These are phyloP conservation scores for Ptychochromis oligacanthus DNA, from an alignment of 2,113 vertebrate genomes.

Conservation along the genomic window DNA sequence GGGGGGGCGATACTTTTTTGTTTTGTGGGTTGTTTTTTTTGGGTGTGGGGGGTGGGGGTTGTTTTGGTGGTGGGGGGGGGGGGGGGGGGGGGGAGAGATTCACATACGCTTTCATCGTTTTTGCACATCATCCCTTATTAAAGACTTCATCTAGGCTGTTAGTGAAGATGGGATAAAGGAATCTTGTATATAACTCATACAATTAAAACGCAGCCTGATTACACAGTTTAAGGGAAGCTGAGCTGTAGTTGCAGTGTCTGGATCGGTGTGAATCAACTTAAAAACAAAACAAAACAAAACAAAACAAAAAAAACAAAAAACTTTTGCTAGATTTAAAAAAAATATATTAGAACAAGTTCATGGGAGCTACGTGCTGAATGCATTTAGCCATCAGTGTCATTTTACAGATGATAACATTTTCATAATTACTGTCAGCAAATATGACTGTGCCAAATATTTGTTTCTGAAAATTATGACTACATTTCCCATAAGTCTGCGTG, in stretches of 20 bases:
- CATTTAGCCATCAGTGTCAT: not conserved
- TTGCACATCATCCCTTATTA: too few species aligned
- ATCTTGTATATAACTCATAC: not conserved
- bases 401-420: not conserved
- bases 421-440: not conserved
- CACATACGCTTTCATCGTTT: too few species aligned
- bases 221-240: not conserved
- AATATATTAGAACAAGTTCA: not conserved
- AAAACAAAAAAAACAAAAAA: too few species aligned
- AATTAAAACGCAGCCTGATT: too few species aligned
- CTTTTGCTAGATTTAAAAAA: not conserved
- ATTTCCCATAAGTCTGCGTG: not conserved
- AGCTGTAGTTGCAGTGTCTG: not conserved
- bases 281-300: too few species aligned
- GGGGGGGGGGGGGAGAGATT: too few species aligned
- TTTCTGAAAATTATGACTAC: not conserved
- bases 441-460: not conserved
- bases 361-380: not conserved
- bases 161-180: not conserved
- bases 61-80: too few species aligned
- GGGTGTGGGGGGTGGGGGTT: too few species aligned
- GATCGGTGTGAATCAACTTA: too few species aligned
- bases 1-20: accelerated
- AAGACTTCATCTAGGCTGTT: too few species aligned
- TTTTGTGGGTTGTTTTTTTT: too few species aligned